A percentile compares a stretch with the other conserved stretches of the same genome.
Evolutionary conservation across 2,888 invertebrate species (phyloP).

Genomic region (Hirudinaria manillensis): DNA sequence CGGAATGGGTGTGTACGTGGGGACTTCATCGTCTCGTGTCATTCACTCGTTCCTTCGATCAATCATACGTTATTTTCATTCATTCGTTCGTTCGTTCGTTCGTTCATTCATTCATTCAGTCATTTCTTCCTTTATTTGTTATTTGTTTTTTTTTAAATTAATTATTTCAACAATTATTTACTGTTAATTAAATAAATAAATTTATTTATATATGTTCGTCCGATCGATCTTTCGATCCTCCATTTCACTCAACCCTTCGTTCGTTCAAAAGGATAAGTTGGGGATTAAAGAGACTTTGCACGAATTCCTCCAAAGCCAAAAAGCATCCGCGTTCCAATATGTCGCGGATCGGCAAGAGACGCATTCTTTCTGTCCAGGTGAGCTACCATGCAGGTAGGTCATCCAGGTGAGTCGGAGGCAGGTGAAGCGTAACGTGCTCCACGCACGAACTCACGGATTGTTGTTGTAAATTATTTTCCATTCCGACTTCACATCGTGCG

Average conservation of each 20-base stretch:
- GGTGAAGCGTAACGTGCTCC: constrained; percentile 9
- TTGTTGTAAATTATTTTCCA: constrained; percentile 1
- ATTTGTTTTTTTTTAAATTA: no score
- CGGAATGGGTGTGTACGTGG: not conserved
- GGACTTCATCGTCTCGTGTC: not conserved
- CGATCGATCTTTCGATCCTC: no score
- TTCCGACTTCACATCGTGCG: not conserved
- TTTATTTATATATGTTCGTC: no score
- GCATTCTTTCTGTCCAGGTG: no score
- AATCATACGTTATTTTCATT: not conserved
- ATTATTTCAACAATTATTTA: no score
- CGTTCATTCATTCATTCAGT: not conserved
- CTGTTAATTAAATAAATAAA: no score
- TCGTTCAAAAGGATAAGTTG: no score
- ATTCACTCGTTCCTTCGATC: not conserved
- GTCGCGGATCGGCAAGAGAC: no score
- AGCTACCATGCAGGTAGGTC: constrained; percentile 5
- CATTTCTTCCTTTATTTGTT: not conserved
- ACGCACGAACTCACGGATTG: not conserved
- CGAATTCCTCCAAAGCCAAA: no score
- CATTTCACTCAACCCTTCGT: no score
- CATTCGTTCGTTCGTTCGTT: not conserved
- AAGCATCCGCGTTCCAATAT: no score
- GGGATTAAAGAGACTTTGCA: no score
- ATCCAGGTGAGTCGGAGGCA: constrained; percentile 15